A percentile compares a stretch with the other conserved stretches of the same genome.
Evolutionary conservation across 2,797 vertebrate genomes (phyloP).

Genomic region (Hydrolagus colliei): DNA sequence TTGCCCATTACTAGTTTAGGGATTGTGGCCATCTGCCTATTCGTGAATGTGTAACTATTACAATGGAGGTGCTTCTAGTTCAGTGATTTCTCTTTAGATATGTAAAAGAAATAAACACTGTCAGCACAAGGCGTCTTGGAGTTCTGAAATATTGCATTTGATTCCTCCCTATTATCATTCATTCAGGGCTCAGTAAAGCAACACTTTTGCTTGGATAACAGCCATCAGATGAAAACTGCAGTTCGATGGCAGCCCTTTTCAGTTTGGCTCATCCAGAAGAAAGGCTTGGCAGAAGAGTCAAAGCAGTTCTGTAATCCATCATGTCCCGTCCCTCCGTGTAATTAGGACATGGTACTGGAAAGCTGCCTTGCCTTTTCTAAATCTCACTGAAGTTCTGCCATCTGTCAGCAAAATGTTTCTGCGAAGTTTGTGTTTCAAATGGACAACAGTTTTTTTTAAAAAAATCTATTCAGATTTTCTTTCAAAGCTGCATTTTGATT

Average conservation of each 20-base stretch:
- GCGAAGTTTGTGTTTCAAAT: not conserved
- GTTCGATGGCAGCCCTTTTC: not conserved
- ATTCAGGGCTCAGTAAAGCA: constrained; percentile 18
- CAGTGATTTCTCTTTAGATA: not conserved
- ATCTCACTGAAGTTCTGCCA: constrained; percentile 11
- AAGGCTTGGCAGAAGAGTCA: not conserved
- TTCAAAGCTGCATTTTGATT: constrained; percentile 18
- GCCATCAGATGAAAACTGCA: constrained; percentile 24
- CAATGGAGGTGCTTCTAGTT: not conserved
- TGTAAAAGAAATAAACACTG: not conserved
- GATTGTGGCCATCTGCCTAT: not conserved
- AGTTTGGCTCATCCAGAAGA: not conserved
- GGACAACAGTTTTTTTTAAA: not conserved
- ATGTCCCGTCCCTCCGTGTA: not conserved
- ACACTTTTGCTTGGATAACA: constrained; percentile 31
- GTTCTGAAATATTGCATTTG: not conserved
- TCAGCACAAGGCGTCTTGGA: not conserved
- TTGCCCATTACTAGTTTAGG: too few species aligned
- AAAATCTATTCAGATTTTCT: constrained; percentile 32
- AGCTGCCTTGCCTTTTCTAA: not conserved
- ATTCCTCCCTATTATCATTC: constrained; percentile 15
- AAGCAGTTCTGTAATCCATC: constrained; percentile 4
- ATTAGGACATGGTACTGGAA: not conserved
- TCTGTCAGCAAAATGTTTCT: not conserved
- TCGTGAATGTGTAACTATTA: not conserved